Percentiles rank a stretch among this genome's conserved stretches.
phyloP scores from a whole-genome alignment of 2,888 invertebrate species.

The Leucoma salicis region DNA sequence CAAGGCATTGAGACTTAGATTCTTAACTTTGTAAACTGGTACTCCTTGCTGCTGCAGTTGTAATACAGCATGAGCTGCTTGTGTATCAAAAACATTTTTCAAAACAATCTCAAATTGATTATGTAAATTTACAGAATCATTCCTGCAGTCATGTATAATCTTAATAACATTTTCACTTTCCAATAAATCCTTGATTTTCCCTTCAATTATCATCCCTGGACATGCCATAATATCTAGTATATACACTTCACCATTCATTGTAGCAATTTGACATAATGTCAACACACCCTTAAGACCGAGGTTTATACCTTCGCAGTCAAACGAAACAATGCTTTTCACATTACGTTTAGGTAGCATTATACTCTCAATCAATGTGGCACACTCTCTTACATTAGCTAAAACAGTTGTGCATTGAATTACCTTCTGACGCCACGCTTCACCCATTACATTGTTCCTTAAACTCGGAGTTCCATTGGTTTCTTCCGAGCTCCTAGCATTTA shows the following conservation, averaged over 20 bases:
- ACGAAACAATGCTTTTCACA: slow-evolving; percentile 86
- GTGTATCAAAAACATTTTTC: slow-evolving; percentile 95
- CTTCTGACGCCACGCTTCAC: slow-evolving; percentile 91
- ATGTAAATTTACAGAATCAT: slow-evolving; percentile 93
- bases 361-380: slow-evolving; percentile 88
- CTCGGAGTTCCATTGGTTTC: slow-evolving; percentile 70
- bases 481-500: slow-evolving; percentile 68
- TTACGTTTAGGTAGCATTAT: slow-evolving; percentile 83
- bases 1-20: slow-evolving; percentile 94
- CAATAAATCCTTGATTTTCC: slow-evolving; percentile 89
- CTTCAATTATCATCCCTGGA: slow-evolving; percentile 88
- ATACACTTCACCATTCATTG: slow-evolving; percentile 90
- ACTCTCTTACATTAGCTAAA: slow-evolving; percentile 90
- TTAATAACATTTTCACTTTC: slow-evolving; percentile 92
- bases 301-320: slow-evolving; percentile 97
- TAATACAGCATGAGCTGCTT: slow-evolving; percentile 95
- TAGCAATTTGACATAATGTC: slow-evolving; percentile 93
- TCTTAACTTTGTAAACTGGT: slow-evolving; percentile 97
- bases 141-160: slow-evolving; percentile 96
- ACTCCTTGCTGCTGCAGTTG: slow-evolving; percentile 94
- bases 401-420: slow-evolving; percentile 91
- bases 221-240: slow-evolving; percentile 94
- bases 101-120: slow-evolving; percentile 92
- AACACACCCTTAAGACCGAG: slow-evolving; percentile 94
- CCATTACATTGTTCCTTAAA: slow-evolving; percentile 72